Evolutionary conservation across 2,113 vertebrate genomes (phyloP), one percentile per base, ranked within the genome.

Genomic region (Orcinus orca): DNA sequence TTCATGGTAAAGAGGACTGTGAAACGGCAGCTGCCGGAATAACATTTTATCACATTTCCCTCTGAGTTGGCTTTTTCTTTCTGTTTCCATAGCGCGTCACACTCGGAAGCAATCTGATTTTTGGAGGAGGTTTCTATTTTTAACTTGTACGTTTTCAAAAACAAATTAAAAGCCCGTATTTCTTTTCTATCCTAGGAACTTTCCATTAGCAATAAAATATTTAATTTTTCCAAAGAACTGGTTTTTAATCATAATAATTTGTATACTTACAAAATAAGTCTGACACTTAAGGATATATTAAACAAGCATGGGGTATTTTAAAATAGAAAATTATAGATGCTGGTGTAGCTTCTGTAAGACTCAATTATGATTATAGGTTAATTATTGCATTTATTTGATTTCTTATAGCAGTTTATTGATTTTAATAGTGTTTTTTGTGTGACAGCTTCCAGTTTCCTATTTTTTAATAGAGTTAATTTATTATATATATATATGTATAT

Each of bases 51-150:
- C 81, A n/a, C 8, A 0, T 68, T 82, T 70, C 67, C 10, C 71
- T 63, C 21, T 77, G 65, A 76, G 25, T 3, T 83, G 50, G 38
- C 44, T 71, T 53, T 95, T 76, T 10, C 38, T 81, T 95, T 94
- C 70, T 15, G 36, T 84, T 82, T 53, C 41, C 21, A 17, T 5
- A 50, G 67, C 83, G 71, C 6, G 25, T 44, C 23, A 53, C 47
- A 25, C 38, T 95, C 63, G 96, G 63, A 84, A 74, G 58, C 76
- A 53, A 18, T 83, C 58, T 38, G 31, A 88, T 70, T 89, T 93
- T 81, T 47, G 76, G 73, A 95, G 70, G 84, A 80, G 29, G 47
- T 85, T 95, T 95, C 70, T 95, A 63, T 96, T 95, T 96, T 96
- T 95, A 92, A 60, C 70, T 31, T 71, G 41, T 14, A 80, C n/a